Conservation (phyloP, 2,113 vertebrate genomes). For the Chaetops frenatus region DNA sequence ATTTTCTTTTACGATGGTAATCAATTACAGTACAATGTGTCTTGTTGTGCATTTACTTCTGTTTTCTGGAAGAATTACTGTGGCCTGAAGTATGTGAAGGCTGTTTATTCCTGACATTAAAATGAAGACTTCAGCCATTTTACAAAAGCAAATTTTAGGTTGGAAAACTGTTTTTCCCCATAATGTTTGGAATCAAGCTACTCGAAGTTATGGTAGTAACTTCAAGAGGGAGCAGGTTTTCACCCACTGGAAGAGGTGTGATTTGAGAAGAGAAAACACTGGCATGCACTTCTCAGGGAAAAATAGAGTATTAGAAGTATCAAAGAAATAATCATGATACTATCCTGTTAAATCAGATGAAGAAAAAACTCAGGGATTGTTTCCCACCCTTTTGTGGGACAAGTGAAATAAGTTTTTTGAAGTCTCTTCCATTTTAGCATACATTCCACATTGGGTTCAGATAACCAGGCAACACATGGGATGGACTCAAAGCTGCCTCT, state of each 20-base stretch:
- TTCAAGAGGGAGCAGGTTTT: background rate
- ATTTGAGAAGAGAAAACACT: background rate
- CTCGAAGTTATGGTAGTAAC: background rate
- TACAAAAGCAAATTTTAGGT: background rate
- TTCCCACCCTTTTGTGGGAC: background rate
- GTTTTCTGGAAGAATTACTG: background rate
- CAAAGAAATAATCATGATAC: background rate
- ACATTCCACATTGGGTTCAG: background rate
- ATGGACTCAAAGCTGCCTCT: background rate
- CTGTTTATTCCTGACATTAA: background rate
- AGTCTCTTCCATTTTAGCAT: background rate
- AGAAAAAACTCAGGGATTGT: background rate
- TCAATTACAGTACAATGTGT: background rate
- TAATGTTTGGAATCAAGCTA: background rate
- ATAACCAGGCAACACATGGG: background rate
- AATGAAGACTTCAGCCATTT: background rate
- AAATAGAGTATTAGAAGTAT: background rate
- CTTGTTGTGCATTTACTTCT: background rate
- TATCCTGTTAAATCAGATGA: background rate
- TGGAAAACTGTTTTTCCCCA: background rate
- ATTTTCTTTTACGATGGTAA: background rate
- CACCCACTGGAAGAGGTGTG: accelerated
- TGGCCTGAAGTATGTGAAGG: background rate
- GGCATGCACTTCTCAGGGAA: background rate
- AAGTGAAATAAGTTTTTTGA: background rate